Evolutionary conservation across 2,888 invertebrate species (phyloP).

Genomic region (Noctua fimbriata): DNA sequence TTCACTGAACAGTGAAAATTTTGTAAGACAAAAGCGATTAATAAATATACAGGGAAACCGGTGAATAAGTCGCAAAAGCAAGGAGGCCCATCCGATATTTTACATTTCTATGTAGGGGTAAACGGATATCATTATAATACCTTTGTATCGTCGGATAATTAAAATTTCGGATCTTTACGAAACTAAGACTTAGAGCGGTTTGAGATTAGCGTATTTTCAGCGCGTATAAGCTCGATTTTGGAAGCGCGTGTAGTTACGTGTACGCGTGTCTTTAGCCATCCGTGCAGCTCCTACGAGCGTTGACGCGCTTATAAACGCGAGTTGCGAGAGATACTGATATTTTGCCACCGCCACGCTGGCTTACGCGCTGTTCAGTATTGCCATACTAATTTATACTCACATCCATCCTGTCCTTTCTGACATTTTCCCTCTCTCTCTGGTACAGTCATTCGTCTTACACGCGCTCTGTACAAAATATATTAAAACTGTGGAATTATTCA

Average conservation of each 20-base stretch:
- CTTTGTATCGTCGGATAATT: conserved; percentile 6
- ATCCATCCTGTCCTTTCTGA: too few relatives aligned
- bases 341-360: background rate
- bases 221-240: background rate
- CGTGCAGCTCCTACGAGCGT: background rate
- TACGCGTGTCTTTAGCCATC: background rate
- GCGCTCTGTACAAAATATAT: too few relatives aligned
- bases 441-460: too few relatives aligned
- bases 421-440: too few relatives aligned
- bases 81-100: conserved; percentile 70
- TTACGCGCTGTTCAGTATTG: background rate
- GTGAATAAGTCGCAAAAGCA: conserved; percentile 32
- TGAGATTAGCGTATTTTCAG: background rate
- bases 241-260: background rate
- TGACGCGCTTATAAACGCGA: background rate
- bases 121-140: conserved; percentile 41
- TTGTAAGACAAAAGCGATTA: conserved; percentile 49
- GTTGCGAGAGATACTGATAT: background rate
- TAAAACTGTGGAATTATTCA: too few relatives aligned
- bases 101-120: conserved; percentile 70
- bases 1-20: conserved; percentile 49
- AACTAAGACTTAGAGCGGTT: background rate
- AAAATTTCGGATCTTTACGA: background rate
- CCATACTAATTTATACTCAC: too few relatives aligned
- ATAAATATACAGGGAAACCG: conserved; percentile 24